Percentiles rank a stretch among this genome's conserved stretches.
Evolutionary conservation across 2,113 vertebrate species (phyloP).

Genomic region (Pseudorasbora parva): DNA sequence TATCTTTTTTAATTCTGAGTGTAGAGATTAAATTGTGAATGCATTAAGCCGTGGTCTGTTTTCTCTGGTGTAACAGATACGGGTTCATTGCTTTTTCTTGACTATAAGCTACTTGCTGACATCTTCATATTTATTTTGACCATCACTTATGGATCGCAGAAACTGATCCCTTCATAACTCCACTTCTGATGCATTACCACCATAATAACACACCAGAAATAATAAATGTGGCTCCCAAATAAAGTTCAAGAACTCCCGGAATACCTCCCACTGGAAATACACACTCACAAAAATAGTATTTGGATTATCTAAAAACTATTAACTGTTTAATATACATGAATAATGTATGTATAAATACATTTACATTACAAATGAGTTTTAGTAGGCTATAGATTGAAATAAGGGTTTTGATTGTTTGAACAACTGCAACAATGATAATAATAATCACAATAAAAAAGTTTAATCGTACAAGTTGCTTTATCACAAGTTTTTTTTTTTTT

Average conservation of each 20-base stretch:
- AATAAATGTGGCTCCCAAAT: not conserved
- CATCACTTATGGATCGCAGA: not conserved
- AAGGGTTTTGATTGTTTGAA: not conserved
- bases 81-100: not conserved
- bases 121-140: not conserved
- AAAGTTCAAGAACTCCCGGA: not conserved
- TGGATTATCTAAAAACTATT: not conserved
- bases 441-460: conserved; percentile 19
- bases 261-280: not conserved
- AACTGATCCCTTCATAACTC: not conserved
- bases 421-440: not conserved
- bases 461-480: conserved; percentile 28
- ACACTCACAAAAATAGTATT: not conserved
- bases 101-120: not conserved
- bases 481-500: conserved; percentile 23
- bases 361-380: not conserved
- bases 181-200: not conserved
- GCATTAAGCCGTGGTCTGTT: not conserved
- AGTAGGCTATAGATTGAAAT: not conserved
- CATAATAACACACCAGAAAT: not conserved
- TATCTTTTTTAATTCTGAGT: not conserved
- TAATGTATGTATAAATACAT: not conserved
- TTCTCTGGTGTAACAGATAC: not conserved
- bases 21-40: not conserved
- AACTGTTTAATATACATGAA: not conserved